Evolutionary conservation across 2,797 vertebrate species (phyloP), one percentile per base, ranked within the genome.

Genomic region (Bovichtus variegatus): DNA sequence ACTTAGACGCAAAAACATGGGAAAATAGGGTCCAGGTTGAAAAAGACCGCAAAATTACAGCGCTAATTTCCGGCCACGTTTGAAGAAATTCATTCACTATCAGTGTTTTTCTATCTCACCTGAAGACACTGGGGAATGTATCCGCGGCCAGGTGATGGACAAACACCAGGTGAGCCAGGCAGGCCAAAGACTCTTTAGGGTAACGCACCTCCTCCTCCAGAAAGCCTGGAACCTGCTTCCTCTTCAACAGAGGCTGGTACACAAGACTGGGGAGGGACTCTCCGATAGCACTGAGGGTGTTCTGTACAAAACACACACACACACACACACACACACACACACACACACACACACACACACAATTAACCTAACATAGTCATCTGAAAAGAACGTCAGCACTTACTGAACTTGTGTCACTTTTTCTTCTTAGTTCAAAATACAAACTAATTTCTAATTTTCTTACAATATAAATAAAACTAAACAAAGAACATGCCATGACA

Each of bases 101-200:
- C 12, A 19, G 7, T 11, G 16, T 27, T 34, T 12, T 10, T 57
- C 23, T 3, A 3, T 23, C 67, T 74, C 38, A 91, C 89, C 83
- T 89, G 73, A 86, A 97, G 58, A 99, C 96, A 71, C 95, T 21
- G 18, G 98, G 98, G 85, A 98, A 96, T 11, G 83, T 85, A 55
- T 97, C 94, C 0, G 96, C 93, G 53, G 95, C 94, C 78, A 99
- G 95, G 82, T 97, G 96, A 71, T 98, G 96, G 75, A 98, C 98
- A 75, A 98, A 98, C 49, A 99, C 78, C 36, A 99, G 92, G 76
- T 99, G 96, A 7, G 98, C 93, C 81, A 99, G 87, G 83, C 96
- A 96, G 10, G 98, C 98, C 78, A 97, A 68, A 58, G 97, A 96
- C 74, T 97, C 96, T 44, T 94, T 95, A 0, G 96, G 96, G 50